phyloP scores from a whole-genome alignment of 2,888 invertebrate genomes.

The Oscheius myriophilus region DNA sequence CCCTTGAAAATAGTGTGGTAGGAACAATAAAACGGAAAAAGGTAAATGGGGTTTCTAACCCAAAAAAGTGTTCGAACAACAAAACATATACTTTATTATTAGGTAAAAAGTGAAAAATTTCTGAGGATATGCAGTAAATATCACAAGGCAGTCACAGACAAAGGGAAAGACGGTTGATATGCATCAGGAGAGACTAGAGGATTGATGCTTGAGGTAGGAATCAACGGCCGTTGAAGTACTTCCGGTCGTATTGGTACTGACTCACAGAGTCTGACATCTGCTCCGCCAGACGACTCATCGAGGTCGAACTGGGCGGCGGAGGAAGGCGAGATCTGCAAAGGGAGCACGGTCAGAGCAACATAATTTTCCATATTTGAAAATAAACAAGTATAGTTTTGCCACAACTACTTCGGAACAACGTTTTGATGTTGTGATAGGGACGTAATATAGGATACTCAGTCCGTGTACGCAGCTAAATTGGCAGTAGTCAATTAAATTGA shows the following conservation, averaged over 20 bases:
- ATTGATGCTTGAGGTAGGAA: slow-evolving; percentile 22
- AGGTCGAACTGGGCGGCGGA: slow-evolving; percentile 28
- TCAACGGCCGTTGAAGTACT: slow-evolving; percentile 22
- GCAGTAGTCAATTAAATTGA: too few relatives aligned
- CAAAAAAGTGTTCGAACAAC: not conserved
- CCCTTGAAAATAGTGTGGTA: too few relatives aligned
- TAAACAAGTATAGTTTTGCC: too few relatives aligned
- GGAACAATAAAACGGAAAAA: not conserved
- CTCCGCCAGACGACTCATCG: slow-evolving; percentile 47
- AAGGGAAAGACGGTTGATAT: slow-evolving; percentile 28
- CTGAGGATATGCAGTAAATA: not conserved
- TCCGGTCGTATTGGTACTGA: slow-evolving; percentile 49
- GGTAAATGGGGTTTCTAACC: not conserved
- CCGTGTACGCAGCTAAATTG: too few relatives aligned
- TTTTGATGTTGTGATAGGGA: too few relatives aligned
- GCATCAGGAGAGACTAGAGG: slow-evolving; percentile 5
- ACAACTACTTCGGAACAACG: too few relatives aligned
- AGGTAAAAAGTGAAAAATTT: not conserved
- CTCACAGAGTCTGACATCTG: slow-evolving; percentile 55
- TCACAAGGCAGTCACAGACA: too few relatives aligned
- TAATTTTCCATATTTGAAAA: too few relatives aligned
- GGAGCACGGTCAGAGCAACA: not conserved
- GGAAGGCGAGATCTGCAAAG: too few relatives aligned
- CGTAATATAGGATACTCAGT: too few relatives aligned
- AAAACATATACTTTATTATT: not conserved